Percentiles rank a stretch among this genome's conserved stretches.
Evolutionary conservation across 2,888 invertebrate species (phyloP).

Genomic region (Apodemia zela): DNA sequence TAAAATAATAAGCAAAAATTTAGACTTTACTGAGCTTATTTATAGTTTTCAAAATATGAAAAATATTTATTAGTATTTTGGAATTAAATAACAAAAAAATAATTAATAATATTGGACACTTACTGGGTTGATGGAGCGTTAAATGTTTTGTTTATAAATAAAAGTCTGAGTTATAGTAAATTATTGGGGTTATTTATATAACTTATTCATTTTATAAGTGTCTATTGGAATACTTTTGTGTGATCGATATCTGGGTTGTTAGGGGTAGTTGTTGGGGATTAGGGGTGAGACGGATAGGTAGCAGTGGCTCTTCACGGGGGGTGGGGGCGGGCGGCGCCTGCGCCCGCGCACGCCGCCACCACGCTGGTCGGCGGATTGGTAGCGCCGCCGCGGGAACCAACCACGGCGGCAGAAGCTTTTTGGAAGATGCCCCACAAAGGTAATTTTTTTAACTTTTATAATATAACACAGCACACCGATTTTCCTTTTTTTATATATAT

Average conservation of each 20-base stretch:
- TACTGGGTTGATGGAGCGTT: too few species aligned
- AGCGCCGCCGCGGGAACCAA: slow-evolving; percentile 86
- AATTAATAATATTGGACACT: too few species aligned
- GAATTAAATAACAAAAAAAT: too few species aligned
- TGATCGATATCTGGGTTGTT: slow-evolving; percentile 18
- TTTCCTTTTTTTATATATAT: too few species aligned
- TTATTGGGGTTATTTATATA: too few species aligned
- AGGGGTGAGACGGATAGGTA: slow-evolving; percentile 37
- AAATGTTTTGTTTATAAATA: too few species aligned
- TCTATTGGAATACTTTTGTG: too few species aligned
- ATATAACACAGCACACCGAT: too few species aligned
- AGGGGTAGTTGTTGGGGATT: slow-evolving; percentile 38
- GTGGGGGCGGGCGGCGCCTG: slow-evolving; percentile 82
- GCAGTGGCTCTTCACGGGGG: slow-evolving; percentile 79
- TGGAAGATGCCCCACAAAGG: slow-evolving; percentile 95
- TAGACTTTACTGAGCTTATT: neutral
- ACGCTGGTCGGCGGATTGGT: slow-evolving; percentile 84
- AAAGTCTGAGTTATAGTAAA: too few species aligned
- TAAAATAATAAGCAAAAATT: neutral
- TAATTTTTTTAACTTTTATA: slow-evolving; percentile 46
- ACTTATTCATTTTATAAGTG: too few species aligned
- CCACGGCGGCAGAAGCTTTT: slow-evolving; percentile 86
- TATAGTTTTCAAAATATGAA: neutral
- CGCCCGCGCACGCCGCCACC: slow-evolving; percentile 79
- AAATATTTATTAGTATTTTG: neutral